Evolutionary conservation across 2,113 vertebrate genomes (phyloP).

Genomic region (Caloenas nicobarica): DNA sequence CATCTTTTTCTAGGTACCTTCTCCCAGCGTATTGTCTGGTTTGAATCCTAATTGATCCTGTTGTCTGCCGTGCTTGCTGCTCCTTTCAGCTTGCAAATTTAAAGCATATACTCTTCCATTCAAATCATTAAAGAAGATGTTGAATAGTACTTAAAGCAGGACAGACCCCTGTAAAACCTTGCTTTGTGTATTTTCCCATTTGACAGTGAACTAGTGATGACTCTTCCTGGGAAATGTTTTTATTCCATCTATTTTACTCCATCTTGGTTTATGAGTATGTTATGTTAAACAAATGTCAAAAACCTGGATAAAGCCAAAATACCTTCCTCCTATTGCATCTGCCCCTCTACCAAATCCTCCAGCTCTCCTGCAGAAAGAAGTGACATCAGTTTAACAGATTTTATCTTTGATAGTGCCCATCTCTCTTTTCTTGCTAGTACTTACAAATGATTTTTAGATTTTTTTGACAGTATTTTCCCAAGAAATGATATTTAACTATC

Average conservation of each 20-base stretch:
- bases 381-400: neutral
- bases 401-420: neutral
- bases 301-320: neutral
- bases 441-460: neutral
- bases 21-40: neutral
- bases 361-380: neutral
- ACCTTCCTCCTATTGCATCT: neutral
- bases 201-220: neutral
- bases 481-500: neutral
- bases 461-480: neutral
- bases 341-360: neutral
- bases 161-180: neutral
- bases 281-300: neutral
- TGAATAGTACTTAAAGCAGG: neutral
- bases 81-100: neutral
- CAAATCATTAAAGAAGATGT: neutral
- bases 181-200: neutral
- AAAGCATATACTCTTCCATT: neutral
- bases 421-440: neutral
- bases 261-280: neutral
- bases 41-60: neutral
- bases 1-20: neutral
- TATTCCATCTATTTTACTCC: neutral
- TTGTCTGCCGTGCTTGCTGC: neutral
- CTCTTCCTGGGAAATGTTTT: neutral